Percentiles rank a stretch among this genome's conserved stretches.
Evolutionary conservation across 2,797 vertebrate genomes (phyloP).

Genomic region (Halcyon smyrnensis): DNA sequence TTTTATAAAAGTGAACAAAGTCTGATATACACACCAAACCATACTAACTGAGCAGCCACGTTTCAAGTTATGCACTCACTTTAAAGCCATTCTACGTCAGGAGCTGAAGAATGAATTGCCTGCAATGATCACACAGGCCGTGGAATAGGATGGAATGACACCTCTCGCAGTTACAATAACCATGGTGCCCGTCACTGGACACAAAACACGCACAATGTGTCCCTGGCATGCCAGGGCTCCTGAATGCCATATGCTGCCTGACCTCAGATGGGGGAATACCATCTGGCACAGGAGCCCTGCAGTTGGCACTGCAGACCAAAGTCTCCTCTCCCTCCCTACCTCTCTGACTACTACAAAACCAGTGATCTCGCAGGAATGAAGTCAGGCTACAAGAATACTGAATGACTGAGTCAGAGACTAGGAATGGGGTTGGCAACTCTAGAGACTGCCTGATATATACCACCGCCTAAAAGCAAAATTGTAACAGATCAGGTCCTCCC

Average conservation of each 20-base stretch:
- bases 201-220: neutral
- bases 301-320: neutral
- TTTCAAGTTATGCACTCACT: neutral
- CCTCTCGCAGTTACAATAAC: neutral
- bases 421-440: neutral
- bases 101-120: neutral
- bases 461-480: slow-evolving; percentile 12
- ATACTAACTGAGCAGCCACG: neutral
- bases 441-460: neutral
- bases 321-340: neutral
- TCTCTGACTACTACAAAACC: neutral
- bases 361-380: slow-evolving; percentile 42
- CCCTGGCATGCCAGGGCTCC: neutral
- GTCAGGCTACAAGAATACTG: slow-evolving; percentile 7
- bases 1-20: neutral
- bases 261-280: slow-evolving; percentile 32
- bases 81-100: neutral
- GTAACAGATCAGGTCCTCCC: slow-evolving; percentile 6
- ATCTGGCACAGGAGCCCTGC: slow-evolving; percentile 1
- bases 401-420: slow-evolving; percentile 32
- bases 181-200: neutral
- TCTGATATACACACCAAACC: neutral
- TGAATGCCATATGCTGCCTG: slow-evolving; percentile 5
- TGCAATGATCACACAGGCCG: neutral
- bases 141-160: neutral